These are phyloP conservation scores for Salvelinus namaycush DNA, from an alignment of 2,113 vertebrate genomes.

Conservation along the genomic window DNA sequence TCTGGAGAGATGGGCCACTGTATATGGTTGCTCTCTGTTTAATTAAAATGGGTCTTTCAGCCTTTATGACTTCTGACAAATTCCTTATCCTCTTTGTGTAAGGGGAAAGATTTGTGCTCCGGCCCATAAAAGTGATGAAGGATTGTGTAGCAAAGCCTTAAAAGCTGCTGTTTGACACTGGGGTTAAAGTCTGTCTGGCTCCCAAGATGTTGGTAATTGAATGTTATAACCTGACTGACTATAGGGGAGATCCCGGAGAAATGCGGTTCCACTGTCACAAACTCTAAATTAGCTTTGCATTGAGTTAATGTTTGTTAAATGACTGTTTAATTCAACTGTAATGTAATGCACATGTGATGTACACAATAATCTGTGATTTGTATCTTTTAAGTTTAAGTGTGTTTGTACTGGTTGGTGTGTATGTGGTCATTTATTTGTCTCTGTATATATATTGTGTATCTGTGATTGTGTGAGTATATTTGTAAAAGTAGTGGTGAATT, in stretches of 20 bases:
- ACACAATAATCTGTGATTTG: too few relatives aligned
- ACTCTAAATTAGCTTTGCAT: neutral
- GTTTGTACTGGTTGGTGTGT: neutral
- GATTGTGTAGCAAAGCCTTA: neutral
- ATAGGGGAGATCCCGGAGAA: neutral
- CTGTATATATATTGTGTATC: neutral
- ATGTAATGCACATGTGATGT: too few relatives aligned
- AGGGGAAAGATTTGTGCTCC: neutral
- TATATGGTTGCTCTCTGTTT: constrained; percentile 29
- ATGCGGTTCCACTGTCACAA: neutral
- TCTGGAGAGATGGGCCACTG: constrained; percentile 24
- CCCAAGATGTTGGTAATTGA: neutral
- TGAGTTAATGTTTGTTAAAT: neutral
- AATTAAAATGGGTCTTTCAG: constrained; percentile 48
- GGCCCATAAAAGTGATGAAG: neutral
- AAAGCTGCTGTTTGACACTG: neutral
- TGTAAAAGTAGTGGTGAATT: neutral
- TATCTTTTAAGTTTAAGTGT: neutral
- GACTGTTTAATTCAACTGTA: too few relatives aligned
- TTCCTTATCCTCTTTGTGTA: neutral
- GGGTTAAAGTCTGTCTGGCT: neutral
- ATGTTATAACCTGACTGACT: neutral
- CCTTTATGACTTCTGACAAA: constrained; percentile 6
- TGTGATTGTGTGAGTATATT: neutral
- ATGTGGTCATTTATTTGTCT: neutral